These are phyloP conservation scores for Cuniculus paca DNA, from an alignment of 2,797 vertebrate genomes.

Conservation along the genomic window DNA sequence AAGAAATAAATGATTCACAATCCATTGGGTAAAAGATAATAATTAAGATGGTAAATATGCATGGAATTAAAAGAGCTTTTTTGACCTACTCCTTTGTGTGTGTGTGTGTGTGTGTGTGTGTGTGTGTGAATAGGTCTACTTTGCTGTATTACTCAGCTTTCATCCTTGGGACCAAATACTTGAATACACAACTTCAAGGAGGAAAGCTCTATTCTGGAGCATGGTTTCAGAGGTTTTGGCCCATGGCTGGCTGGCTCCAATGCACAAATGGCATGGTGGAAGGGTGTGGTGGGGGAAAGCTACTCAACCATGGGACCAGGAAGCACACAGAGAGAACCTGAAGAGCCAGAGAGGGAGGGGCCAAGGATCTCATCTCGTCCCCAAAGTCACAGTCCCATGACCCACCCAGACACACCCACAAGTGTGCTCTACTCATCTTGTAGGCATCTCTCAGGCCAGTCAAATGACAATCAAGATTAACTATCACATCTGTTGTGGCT, in stretches of 20 bases:
- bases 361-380: neutral
- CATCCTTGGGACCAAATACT: neutral
- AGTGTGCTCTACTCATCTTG: neutral
- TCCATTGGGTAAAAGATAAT: neutral
- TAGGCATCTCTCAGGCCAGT: neutral
- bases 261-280: neutral
- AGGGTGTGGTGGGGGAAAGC: neutral
- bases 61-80: neutral
- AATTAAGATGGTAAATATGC: neutral
- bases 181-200: neutral
- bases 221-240: neutral
- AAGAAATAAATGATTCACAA: neutral
- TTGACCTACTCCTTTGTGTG: neutral
- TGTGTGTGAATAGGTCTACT: neutral
- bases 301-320: too few relatives aligned
- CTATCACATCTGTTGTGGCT: neutral
- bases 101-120: too few relatives aligned
- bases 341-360: neutral
- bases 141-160: neutral
- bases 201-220: neutral
- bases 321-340: neutral
- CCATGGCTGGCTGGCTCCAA: neutral
- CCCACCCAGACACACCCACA: neutral
- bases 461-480: neutral
- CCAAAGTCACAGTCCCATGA: neutral